Conservation (phyloP, 2,888 invertebrate genomes). For the Sinelater perroti region DNA sequence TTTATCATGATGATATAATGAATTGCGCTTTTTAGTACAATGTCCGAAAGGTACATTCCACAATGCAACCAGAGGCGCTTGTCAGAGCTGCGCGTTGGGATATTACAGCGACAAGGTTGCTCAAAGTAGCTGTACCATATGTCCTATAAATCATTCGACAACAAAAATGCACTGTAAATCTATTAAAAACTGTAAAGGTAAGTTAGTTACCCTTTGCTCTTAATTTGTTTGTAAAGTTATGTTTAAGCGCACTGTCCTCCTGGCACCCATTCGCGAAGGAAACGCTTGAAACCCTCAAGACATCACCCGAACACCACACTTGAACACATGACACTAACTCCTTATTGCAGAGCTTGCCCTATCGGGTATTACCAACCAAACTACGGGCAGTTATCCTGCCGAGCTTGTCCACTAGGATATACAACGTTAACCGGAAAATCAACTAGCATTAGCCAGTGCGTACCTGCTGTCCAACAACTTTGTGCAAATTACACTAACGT, state of each 20-base stretch:
- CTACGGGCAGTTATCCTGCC: constrained; percentile 67
- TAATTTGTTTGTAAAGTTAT: background rate
- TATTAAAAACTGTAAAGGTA: constrained; percentile 67
- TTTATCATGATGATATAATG: too few relatives aligned
- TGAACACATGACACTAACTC: constrained; percentile 63
- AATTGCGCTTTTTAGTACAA: constrained; percentile 61
- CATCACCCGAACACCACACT: constrained; percentile 47
- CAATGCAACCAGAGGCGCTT: constrained; percentile 63
- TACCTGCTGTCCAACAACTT: constrained; percentile 60
- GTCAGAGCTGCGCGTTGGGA: constrained; percentile 68
- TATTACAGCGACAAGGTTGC: constrained; percentile 68
- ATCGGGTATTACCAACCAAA: constrained; percentile 68
- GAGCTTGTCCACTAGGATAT: constrained; percentile 65
- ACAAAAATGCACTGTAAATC: constrained; percentile 61
- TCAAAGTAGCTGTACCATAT: constrained; percentile 64
- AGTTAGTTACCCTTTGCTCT: constrained; percentile 33
- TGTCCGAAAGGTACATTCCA: constrained; percentile 73
- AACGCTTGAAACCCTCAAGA: constrained; percentile 49
- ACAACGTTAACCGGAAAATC: constrained; percentile 62
- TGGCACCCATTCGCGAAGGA: constrained; percentile 62
- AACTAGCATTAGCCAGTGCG: constrained; percentile 58
- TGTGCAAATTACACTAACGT: constrained; percentile 62
- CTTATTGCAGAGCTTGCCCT: constrained; percentile 66
- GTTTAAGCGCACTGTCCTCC: constrained; percentile 65
- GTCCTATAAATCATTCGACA: constrained; percentile 68